Conservation (phyloP, 2,113 vertebrate species). For the Misgurnus anguillicaudatus region DNA sequence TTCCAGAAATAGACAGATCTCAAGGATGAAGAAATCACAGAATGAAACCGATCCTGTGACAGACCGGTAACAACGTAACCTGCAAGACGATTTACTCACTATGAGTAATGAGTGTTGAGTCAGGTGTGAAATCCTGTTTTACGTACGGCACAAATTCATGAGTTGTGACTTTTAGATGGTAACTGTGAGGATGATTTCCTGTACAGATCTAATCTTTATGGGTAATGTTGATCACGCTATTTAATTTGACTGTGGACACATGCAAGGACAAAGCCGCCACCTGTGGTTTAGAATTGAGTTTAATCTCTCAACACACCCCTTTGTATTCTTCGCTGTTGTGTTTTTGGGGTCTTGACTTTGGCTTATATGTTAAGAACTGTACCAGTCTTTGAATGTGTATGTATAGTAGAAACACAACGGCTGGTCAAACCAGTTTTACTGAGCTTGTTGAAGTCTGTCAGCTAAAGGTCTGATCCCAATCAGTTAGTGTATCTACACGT, state of each 20-base stretch:
- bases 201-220: not conserved
- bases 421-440: conserved; percentile 4
- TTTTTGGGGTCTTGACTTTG: not conserved
- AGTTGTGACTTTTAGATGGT: not conserved
- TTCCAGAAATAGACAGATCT: not conserved
- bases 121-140: not conserved
- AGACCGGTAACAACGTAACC: not conserved
- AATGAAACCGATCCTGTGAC: not conserved
- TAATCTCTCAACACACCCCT: not conserved
- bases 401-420: not conserved
- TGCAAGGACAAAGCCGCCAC: not conserved
- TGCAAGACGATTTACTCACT: not conserved
- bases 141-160: too few relatives aligned
- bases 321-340: not conserved
- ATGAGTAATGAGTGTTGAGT: not conserved
- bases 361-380: not conserved
- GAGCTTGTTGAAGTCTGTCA: not conserved
- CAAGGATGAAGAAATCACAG: not conserved
- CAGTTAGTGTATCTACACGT: too few relatives aligned
- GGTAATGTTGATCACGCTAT: too few relatives aligned
- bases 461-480: not conserved
- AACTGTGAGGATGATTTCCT: not conserved
- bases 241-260: not conserved
- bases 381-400: not conserved
- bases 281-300: not conserved